Percentiles rank a stretch among this genome's conserved stretches.
Conservation (phyloP, 2,113 vertebrate species). For the Dromiciops gliroides region DNA sequence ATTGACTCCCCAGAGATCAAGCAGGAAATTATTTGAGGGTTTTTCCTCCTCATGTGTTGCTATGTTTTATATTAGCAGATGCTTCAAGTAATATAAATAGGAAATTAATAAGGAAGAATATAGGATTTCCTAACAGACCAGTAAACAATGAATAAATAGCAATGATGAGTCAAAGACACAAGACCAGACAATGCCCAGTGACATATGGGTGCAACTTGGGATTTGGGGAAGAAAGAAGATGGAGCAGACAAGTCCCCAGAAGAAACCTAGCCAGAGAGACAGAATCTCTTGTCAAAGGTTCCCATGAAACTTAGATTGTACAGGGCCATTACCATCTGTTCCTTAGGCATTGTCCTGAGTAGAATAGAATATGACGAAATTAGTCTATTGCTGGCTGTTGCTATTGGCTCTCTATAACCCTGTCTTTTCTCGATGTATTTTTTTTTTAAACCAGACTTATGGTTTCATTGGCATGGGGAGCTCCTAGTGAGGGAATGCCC, state of each 20-base stretch:
- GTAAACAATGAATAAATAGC: not conserved
- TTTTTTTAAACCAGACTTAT: not conserved
- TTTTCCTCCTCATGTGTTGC: not conserved
- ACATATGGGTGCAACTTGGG: not conserved
- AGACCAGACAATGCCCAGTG: not conserved
- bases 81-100: not conserved
- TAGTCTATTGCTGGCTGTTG: too few species aligned
- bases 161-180: not conserved
- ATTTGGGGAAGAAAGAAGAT: not conserved
- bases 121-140: slow-evolving; percentile 5
- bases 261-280: not conserved
- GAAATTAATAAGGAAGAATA: slow-evolving; percentile 15
- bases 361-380: not conserved
- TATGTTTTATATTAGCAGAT: slow-evolving; percentile 16
- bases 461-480: not conserved
- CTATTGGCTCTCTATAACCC: not conserved
- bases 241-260: not conserved
- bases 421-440: not conserved
- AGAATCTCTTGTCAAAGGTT: not conserved
- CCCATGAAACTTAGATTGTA: not conserved
- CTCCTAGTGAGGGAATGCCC: not conserved
- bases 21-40: not conserved
- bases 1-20: not conserved
- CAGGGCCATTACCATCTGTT: not conserved
- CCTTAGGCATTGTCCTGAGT: not conserved